Evolutionary conservation across 1,140 invertebrate species (phyloP), one percentile per base, ranked within the genome.

Genomic region (Euwallacea fornicatus): DNA sequence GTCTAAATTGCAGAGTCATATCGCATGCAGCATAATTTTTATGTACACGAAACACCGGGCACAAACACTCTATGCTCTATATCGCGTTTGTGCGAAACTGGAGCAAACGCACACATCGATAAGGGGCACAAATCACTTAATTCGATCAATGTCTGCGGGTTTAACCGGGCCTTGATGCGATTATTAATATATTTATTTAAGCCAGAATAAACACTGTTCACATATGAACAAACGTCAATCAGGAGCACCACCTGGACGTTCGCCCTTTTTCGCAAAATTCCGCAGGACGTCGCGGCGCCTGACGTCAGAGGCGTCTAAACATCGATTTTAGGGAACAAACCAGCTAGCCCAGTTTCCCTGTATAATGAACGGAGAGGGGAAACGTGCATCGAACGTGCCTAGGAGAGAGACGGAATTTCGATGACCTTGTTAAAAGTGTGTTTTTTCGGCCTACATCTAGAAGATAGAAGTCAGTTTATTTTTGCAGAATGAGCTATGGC

Each of bases 241-340:
- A 78, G 77, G 46, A 75, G 64, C 76, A 77, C 79, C 78, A 80
- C 78, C 79, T 80, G 80, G 78, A 75, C 72, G 56, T 70, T 81
- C 80, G 80, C 72, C 21, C 33, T 58, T 50, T 71, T 67, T 80
- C 80, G 79, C 70, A 64, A 66, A 66, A 62, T 73, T 75, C 75
- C 79, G 78, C 66, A 54, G 58, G 72, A 70, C 73, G 77, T 74
- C 75, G 78, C 75, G 76, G 75, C 77, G 74, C 54, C 76, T 79
- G 78, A 80, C 80, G 80, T 81, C 78, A 81, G 66, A 76, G 78
- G 79, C 80, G 80, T 79, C 78, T 74, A 73, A 76, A 76, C 80
- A 81, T 81, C 80, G 80, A 81, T 81, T 77, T 73, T 66, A 70
- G 64, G 73, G 60, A 74, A 74, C 76, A 63, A 74, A 70, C 77